Conservation (phyloP, 2,797 vertebrate species). For the Chelmon rostratus region DNA sequence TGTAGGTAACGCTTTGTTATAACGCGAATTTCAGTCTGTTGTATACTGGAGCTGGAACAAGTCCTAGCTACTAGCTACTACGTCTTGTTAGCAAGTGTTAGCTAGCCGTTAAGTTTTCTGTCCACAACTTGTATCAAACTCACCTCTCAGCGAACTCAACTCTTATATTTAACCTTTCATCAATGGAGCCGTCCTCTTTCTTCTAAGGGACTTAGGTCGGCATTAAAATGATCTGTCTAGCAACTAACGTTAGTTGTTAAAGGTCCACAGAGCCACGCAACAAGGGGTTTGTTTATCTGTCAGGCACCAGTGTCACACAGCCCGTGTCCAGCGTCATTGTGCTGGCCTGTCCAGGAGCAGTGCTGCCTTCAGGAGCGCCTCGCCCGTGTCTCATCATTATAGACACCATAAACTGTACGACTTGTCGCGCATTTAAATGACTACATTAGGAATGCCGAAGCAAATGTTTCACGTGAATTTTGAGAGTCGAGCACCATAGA, state of each 20-base stretch:
- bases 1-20: neutral
- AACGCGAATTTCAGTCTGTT: neutral
- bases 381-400: accelerated
- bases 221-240: neutral
- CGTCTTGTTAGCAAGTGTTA: conserved; percentile 58
- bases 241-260: conserved; percentile 8
- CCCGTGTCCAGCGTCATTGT: conserved; percentile 45
- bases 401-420: accelerated
- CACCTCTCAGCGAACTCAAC: conserved; percentile 57
- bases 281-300: conserved; percentile 72
- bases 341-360: conserved; percentile 1
- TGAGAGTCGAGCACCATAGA: accelerated
- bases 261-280: conserved; percentile 35
- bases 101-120: conserved; percentile 37
- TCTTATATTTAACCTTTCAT: conserved; percentile 28
- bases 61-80: conserved; percentile 11
- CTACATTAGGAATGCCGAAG: neutral
- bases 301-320: conserved; percentile 41
- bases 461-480: accelerated
- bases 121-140: conserved; percentile 68
- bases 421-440: neutral
- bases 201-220: neutral
- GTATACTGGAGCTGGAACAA: neutral
- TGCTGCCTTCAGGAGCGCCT: conserved; percentile 56
- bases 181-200: conserved; percentile 6